Conservation (phyloP, 2,797 vertebrate genomes). For the Buphagus erythrorhynchus region DNA sequence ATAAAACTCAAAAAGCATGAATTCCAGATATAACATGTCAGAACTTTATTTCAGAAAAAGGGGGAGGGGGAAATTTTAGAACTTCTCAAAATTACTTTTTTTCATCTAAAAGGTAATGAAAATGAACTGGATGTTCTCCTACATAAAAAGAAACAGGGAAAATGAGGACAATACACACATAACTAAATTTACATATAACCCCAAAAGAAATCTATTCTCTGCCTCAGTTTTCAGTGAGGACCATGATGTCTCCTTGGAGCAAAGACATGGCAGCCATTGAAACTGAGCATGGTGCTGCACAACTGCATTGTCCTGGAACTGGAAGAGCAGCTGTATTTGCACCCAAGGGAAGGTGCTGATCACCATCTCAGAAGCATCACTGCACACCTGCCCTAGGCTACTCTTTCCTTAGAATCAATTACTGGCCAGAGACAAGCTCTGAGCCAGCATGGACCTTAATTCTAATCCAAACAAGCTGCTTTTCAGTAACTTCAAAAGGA, state of each 20-base stretch:
- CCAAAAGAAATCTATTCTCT: not conserved
- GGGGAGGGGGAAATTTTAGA: fast-evolving
- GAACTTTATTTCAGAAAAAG: not conserved
- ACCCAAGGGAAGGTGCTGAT: not conserved
- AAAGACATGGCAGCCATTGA: not conserved
- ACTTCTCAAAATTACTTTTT: fast-evolving
- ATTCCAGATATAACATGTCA: not conserved
- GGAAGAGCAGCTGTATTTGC: not conserved
- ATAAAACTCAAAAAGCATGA: not conserved
- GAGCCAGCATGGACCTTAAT: not conserved
- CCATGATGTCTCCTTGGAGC: not conserved
- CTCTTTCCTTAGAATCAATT: not conserved
- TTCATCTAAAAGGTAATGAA: not conserved
- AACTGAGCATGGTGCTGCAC: not conserved
- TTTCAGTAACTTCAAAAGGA: not conserved
- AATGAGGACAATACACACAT: not conserved
- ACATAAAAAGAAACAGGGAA: not conserved
- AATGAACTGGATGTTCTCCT: not conserved
- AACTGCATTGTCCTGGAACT: not conserved
- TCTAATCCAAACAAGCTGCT: not conserved
- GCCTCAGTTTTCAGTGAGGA: not conserved
- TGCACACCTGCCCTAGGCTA: not conserved
- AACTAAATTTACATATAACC: not conserved
- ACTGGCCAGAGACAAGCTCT: not conserved
- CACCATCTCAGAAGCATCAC: not conserved